Percentiles rank a stretch among this genome's conserved stretches.
phyloP scores from a whole-genome alignment of 2,888 invertebrate genomes.

The Epicampocera succincta region DNA sequence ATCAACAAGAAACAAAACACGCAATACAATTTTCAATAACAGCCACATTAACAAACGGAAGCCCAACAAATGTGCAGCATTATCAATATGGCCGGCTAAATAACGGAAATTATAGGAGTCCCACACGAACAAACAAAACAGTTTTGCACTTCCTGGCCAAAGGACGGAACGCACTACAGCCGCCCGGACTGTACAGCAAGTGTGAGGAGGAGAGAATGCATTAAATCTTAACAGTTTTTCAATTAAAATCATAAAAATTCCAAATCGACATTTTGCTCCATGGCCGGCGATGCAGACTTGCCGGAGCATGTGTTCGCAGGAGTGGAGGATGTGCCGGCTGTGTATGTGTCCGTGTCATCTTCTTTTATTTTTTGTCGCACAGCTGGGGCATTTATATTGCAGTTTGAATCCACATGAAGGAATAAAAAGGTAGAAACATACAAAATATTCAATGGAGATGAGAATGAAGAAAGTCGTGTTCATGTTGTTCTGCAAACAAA shows the following conservation, averaged over 20 bases:
- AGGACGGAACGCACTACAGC: not conserved
- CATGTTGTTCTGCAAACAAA: slow-evolving; percentile 12
- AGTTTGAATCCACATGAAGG: slow-evolving; percentile 17
- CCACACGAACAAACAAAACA: slow-evolving; percentile 34
- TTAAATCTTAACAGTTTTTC: slow-evolving; percentile 67
- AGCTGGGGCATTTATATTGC: slow-evolving; percentile 58
- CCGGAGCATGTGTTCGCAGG: not conserved
- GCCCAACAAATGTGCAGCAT: slow-evolving; percentile 57
- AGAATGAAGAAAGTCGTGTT: not conserved
- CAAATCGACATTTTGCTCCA: slow-evolving; percentile 50
- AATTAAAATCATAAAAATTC: slow-evolving; percentile 66
- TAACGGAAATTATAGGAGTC: slow-evolving; percentile 53
- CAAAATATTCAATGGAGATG: not conserved
- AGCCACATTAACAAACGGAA: slow-evolving; percentile 57
- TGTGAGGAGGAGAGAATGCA: slow-evolving; percentile 32
- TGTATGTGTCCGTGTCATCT: not conserved
- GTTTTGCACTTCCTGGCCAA: slow-evolving; percentile 42
- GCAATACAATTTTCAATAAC: slow-evolving; percentile 46
- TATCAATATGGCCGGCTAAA: slow-evolving; percentile 55
- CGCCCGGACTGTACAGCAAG: not conserved
- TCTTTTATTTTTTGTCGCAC: slow-evolving; percentile 34
- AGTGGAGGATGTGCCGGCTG: slow-evolving; percentile 3
- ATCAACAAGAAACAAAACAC: slow-evolving; percentile 19
- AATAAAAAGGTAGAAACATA: not conserved
- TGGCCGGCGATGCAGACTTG: not conserved